Conservation (phyloP, 2,797 vertebrate species). For the Darevskia mixta region DNA sequence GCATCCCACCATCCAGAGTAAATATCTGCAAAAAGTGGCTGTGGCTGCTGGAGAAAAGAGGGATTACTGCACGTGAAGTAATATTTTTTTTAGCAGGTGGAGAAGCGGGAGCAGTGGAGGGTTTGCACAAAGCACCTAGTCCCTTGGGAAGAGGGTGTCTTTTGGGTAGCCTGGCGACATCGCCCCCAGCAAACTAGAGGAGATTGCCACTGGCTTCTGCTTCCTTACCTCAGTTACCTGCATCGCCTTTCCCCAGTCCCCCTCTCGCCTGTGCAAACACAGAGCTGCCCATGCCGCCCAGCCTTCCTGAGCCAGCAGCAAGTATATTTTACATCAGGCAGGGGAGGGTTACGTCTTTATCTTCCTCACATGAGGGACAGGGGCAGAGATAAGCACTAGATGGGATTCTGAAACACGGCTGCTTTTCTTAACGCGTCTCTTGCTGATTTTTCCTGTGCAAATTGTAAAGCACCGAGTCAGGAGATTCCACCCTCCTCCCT, state of each 20-base stretch:
- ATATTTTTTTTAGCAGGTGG: neutral
- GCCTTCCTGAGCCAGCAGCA: neutral
- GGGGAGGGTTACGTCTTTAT: neutral
- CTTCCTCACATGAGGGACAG: neutral
- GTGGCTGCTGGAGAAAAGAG: conserved; percentile 34
- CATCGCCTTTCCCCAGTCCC: neutral
- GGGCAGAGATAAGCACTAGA: neutral
- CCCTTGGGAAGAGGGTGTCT: neutral
- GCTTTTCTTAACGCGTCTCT: neutral
- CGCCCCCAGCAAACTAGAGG: neutral
- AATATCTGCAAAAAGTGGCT: conserved; percentile 29
- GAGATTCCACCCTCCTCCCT: neutral
- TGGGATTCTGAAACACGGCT: neutral
- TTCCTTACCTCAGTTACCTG: neutral
- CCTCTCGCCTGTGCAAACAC: neutral
- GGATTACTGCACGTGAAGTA: neutral
- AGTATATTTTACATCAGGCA: neutral
- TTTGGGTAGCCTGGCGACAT: neutral
- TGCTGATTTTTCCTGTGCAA: neutral
- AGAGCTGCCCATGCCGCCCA: neutral
- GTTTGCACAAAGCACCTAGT: no score
- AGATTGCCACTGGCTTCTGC: neutral
- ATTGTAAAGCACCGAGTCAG: neutral
- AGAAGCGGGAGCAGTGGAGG: neutral
- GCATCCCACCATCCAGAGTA: conserved; percentile 31